Conservation (phyloP, 1,140 invertebrate species). For the Drosophila miranda region DNA sequence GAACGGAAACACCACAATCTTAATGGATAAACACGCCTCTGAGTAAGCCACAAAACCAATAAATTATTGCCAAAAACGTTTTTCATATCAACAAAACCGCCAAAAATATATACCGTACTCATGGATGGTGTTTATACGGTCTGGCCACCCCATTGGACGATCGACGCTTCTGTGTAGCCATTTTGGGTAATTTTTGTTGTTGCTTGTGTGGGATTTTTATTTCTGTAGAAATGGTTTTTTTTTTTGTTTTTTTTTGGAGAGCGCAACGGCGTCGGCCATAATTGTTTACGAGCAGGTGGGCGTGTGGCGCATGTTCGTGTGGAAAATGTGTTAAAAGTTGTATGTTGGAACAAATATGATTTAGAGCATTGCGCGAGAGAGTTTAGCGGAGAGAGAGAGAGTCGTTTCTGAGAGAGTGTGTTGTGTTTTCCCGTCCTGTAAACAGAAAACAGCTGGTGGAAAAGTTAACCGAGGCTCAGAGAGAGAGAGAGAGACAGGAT, state of each 20-base stretch:
- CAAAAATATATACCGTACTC: not conserved
- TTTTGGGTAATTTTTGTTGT: slow-evolving; percentile 72
- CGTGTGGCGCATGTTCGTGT: slow-evolving; percentile 44
- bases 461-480: slow-evolving; percentile 3
- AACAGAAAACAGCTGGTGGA: slow-evolving; percentile 70
- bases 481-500: slow-evolving; percentile 9
- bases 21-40: no score
- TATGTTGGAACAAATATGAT: slow-evolving; percentile 41
- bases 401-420: not conserved
- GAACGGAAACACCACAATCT: no score
- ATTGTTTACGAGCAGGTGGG: slow-evolving; percentile 75
- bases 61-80: not conserved
- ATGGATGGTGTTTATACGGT: not conserved
- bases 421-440: slow-evolving; percentile 33
- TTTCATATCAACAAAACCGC: not conserved
- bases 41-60: not conserved
- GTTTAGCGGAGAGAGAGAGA: slow-evolving; percentile 7
- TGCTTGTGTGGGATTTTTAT: slow-evolving; percentile 46
- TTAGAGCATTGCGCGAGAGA: slow-evolving; percentile 22
- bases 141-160: slow-evolving; percentile 62
- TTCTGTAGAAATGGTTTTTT: not conserved
- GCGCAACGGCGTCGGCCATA: slow-evolving; percentile 72
- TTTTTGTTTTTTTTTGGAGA: slow-evolving; percentile 22
- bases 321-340: slow-evolving; percentile 49
- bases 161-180: slow-evolving; percentile 70